Evolutionary conservation across 2,797 vertebrate genomes (phyloP), one percentile per base, ranked within the genome.

Genomic region (Yasuhikotakia modesta): DNA sequence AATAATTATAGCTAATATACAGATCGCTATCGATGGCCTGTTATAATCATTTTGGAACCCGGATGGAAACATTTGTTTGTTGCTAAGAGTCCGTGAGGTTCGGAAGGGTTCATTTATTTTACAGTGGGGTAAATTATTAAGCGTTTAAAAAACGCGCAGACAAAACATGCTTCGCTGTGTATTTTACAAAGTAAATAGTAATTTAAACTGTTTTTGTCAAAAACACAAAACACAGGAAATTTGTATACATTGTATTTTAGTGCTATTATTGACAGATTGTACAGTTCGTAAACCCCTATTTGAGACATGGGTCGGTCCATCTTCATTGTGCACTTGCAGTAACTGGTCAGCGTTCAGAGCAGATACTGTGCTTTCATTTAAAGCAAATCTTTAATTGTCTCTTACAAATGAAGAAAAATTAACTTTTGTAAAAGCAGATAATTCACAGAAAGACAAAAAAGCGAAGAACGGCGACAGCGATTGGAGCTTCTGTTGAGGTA

Each of bases 301-400:
- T 53, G 12, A 35, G 16, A 10, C 85, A 84, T 88, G 78, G 79
- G 66, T 66, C 70, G 43, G 32, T 81, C 83, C 84, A 24, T 67
- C 82, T 78, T 67, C 67, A 79, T 32, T 74, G 16, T 70, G 50
- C 79, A 73, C 82, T 75, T 68, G 67, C 76, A 64, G 73, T 83
- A 79, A 81, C 76, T 69, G 64, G 8, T 70, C 73, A 76, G 35
- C 60, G 57, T 16, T 73, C 67, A 68, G 19, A 30, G 75, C 80
- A 67, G 68, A 77, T 84, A 63, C 72, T 73, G 66, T 64, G 21
- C 57, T 65, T 32, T 64, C 30, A 58, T 81, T 60, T 53, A 70
- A 3, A 48, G 4, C 22, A 30, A 24, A 65, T 12, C 4, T 24
- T 65, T 30, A 60, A 60, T 16, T 69, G 12, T 19, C 1, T 32